Evolutionary conservation across 2,113 vertebrate genomes (phyloP).

Genomic region (Megalops atlanticus): DNA sequence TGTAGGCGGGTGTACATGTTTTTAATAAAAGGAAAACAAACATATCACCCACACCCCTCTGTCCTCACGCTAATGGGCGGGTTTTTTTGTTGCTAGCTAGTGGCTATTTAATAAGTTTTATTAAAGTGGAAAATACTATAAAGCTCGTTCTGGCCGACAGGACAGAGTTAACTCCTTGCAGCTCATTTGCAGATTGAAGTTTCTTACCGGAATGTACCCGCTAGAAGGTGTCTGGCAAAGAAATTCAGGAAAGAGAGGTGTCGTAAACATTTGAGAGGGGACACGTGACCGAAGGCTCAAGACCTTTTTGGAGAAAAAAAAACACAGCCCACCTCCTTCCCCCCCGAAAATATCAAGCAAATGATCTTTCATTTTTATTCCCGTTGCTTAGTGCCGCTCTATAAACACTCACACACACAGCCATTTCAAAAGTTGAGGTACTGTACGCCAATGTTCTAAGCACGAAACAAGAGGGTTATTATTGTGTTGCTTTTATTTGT

Average conservation of each 20-base stretch:
- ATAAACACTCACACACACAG: conserved; percentile 33
- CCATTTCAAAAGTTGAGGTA: background rate
- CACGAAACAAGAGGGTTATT: conserved; percentile 18
- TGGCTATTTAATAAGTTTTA: conserved; percentile 27
- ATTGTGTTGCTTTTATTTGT: conserved; percentile 20
- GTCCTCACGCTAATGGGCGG: background rate
- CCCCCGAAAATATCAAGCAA: conserved; percentile 12
- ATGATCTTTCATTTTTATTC: conserved; percentile 14
- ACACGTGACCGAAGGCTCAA: background rate
- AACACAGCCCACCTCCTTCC: background rate
- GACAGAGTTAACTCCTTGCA: conserved; percentile 32
- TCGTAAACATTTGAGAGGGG: background rate
- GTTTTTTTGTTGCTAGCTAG: conserved; percentile 28
- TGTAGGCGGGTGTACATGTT: background rate
- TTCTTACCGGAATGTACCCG: background rate
- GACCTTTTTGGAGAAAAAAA: background rate
- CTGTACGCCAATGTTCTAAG: background rate
- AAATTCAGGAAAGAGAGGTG: background rate
- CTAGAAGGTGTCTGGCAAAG: background rate
- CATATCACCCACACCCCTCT: background rate
- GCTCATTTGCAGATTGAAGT: background rate
- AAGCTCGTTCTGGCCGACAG: conserved; percentile 32
- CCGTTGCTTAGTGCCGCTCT: conserved; percentile 40
- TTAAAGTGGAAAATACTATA: conserved; percentile 41
- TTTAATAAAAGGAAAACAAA: conserved; percentile 14